Conservation (phyloP, 2,888 invertebrate genomes). For the Epirrhoe alternata region DNA sequence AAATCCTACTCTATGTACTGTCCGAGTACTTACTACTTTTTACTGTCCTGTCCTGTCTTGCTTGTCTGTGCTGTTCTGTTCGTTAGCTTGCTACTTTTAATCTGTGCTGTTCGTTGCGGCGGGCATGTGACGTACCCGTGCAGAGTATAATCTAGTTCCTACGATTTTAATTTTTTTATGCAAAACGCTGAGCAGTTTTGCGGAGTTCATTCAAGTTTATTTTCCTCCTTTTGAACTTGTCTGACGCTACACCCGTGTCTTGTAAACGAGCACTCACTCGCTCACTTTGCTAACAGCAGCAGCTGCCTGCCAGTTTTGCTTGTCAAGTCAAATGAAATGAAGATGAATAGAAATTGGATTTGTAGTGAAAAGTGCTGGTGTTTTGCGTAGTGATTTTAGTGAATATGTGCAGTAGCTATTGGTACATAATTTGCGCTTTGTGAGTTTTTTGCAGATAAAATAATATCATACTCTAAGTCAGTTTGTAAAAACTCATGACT, state of each 20-base stretch:
- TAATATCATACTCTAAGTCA: no score
- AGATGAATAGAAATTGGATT: constrained; percentile 34
- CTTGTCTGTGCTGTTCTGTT: no score
- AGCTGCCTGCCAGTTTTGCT: constrained; percentile 8
- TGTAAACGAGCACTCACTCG: background rate
- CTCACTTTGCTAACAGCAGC: background rate
- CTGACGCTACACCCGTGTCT: background rate
- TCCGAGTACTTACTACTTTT: no score
- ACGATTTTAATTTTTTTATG: constrained; percentile 4
- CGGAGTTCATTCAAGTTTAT: background rate
- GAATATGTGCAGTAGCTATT: constrained; percentile 20
- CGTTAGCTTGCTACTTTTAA: background rate
- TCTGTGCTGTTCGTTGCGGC: no score
- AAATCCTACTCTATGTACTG: no score
- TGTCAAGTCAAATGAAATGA: constrained; percentile 22
- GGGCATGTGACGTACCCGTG: background rate
- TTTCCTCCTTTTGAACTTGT: constrained; percentile 2
- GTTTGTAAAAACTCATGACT: constrained; percentile 29
- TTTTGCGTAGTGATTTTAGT: constrained; percentile 38
- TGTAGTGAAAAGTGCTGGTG: constrained; percentile 30
- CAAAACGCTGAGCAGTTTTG: background rate
- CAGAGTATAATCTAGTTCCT: background rate
- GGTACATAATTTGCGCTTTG: constrained; percentile 19
- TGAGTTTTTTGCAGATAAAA: constrained; percentile 12
- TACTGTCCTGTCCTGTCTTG: background rate